phyloP scores from a whole-genome alignment of 2,113 vertebrate species.

The Riparia riparia region DNA sequence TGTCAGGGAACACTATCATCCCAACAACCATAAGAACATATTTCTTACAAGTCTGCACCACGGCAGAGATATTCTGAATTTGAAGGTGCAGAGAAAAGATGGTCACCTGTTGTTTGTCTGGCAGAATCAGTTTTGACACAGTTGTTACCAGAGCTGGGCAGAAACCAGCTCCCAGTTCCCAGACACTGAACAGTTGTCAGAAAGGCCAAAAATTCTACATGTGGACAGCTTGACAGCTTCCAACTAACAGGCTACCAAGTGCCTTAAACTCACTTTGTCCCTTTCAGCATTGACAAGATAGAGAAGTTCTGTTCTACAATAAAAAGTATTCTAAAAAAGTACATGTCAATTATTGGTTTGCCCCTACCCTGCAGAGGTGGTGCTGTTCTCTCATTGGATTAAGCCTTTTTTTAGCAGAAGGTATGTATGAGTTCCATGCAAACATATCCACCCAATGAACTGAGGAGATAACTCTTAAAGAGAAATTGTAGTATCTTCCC shows the following conservation, averaged over 20 bases:
- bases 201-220: background rate
- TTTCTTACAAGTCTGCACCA: background rate
- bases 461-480: background rate
- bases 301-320: background rate
- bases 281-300: background rate
- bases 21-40: background rate
- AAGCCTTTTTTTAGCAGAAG: background rate
- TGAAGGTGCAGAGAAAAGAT: background rate
- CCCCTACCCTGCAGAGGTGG: background rate
- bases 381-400: background rate
- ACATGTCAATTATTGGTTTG: background rate
- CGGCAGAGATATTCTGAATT: background rate
- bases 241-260: background rate
- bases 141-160: background rate
- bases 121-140: background rate
- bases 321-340: background rate
- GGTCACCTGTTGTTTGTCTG: background rate
- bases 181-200: background rate
- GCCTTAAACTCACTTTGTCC: background rate
- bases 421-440: fast-evolving
- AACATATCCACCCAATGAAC: background rate
- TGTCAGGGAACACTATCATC: background rate
- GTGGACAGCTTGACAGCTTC: background rate
- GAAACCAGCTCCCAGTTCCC: background rate
- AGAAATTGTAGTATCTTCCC: background rate